Base-by-base conservation (phyloP, 2,113 vertebrate genomes). In the Gallinago paraguaiae region DNA sequence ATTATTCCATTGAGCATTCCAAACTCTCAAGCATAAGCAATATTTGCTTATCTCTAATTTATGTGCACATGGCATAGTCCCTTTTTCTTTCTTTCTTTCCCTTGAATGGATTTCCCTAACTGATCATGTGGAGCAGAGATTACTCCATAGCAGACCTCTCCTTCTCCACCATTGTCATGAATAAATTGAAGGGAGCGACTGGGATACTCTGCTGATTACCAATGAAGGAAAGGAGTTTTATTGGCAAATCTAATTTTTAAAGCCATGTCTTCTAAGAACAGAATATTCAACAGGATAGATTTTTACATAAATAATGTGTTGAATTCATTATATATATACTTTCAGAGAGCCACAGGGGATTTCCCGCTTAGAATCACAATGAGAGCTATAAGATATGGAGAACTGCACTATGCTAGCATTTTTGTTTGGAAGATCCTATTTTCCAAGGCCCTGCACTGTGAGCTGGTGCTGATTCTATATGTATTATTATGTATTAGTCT, bases 231-330 rank as follows among this genome's bases (percentile, higher is more conserved):
- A 93, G 74, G 53, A 92, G 15, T 91, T 96, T 60, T 90, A 75
- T 37, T 88, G 94, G 82, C 68, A 97, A 97, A 96, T 93, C 70
- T 96, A 68, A 97, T 91, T 96, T 95, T 72, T 86, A 96, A 96
- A 94, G 22, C 41, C 24, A 4, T 67, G 65, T 92, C 27, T 82
- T 96, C 63, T 92, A 57, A 31, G 27, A 95, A 65, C 57, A 88
- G 93, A 97, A 96, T 95, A 95, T 97, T 96, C 63, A 94, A 84
- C 82, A 90, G 76, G 83, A 90, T 72, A 93, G 71, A 92, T 93
- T 97, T 97, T 96, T 96, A 88, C 95, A 97, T 96, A 97, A 97
- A 94, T 92, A 95, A 97, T 82, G 37, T 80, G 76, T 81, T 92
- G 80, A 95, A 97, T 76, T 88, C 90, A 96, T 96, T 93, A 86